These are phyloP conservation scores for Diabrotica virgifera DNA, from an alignment of 1,140 invertebrate genomes.

Conservation along the genomic window DNA sequence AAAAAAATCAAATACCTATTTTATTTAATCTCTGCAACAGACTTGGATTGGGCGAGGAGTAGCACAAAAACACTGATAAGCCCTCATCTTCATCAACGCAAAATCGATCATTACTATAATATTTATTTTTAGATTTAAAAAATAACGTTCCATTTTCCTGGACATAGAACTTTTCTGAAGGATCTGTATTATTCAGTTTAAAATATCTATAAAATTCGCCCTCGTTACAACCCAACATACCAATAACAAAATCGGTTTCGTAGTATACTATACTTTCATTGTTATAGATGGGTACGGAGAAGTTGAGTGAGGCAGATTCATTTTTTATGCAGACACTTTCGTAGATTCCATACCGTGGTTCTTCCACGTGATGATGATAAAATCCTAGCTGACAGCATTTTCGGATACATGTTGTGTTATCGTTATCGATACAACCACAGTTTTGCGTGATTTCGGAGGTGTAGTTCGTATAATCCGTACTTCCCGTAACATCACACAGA, in stretches of 20 bases:
- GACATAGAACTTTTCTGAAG: slow-evolving; percentile 14
- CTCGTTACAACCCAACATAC: background rate
- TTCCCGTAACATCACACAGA: background rate
- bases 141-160: slow-evolving; percentile 21
- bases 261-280: background rate
- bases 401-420: slow-evolving; percentile 5
- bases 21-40: background rate
- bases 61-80: slow-evolving; percentile 18
- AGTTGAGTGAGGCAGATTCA: background rate
- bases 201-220: background rate
- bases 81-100: slow-evolving; percentile 21
- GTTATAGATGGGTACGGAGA: slow-evolving; percentile 8
- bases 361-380: slow-evolving; percentile 4
- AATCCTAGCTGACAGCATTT: slow-evolving; percentile 16
- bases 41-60: background rate
- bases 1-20: slow-evolving; percentile 2
- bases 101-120: slow-evolving; percentile 13
- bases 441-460: background rate
- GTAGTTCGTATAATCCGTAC: background rate
- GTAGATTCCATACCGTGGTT: background rate
- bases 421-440: slow-evolving; percentile 5
- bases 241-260: background rate
- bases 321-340: background rate
- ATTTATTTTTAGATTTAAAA: background rate
- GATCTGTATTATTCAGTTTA: slow-evolving; percentile 13